Conservation (phyloP, 2,888 invertebrate genomes). For the Amblyteles armatorius region DNA sequence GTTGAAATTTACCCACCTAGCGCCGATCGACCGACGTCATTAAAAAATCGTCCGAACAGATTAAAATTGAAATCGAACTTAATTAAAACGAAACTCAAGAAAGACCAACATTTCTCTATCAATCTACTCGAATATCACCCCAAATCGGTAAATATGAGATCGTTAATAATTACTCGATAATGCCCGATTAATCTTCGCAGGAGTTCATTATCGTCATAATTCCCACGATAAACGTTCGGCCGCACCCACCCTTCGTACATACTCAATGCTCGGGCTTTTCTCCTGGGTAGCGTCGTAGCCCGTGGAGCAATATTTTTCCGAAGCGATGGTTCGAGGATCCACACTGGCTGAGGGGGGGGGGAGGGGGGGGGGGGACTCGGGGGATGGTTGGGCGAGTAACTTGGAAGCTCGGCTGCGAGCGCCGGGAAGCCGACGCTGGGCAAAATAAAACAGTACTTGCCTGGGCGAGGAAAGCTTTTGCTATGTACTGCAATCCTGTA, state of each 20-base stretch:
- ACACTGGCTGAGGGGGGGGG: conserved; percentile 22
- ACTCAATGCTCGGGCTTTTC: conserved; percentile 20
- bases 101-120: neutral
- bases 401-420: conserved; percentile 41
- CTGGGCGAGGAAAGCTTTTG: conserved; percentile 12
- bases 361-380: conserved; percentile 44
- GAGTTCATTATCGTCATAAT: conserved; percentile 46
- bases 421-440: conserved; percentile 37
- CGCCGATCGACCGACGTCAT: neutral
- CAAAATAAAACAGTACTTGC: conserved; percentile 46
- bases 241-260: conserved; percentile 18
- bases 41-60: neutral
- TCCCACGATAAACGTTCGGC: conserved; percentile 32
- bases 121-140: neutral
- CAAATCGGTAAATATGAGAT: neutral
- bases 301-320: conserved; percentile 54
- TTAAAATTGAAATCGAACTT: neutral
- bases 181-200: conserved; percentile 36
- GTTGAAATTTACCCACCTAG: neutral
- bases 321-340: conserved; percentile 33
- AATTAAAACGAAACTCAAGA: neutral
- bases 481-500: conserved; percentile 8
- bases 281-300: conserved; percentile 8
- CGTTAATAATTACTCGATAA: conserved; percentile 24
- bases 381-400: conserved; percentile 24